phyloP scores from a whole-genome alignment of 2,888 invertebrate species.

The Malachius bipustulatus region DNA sequence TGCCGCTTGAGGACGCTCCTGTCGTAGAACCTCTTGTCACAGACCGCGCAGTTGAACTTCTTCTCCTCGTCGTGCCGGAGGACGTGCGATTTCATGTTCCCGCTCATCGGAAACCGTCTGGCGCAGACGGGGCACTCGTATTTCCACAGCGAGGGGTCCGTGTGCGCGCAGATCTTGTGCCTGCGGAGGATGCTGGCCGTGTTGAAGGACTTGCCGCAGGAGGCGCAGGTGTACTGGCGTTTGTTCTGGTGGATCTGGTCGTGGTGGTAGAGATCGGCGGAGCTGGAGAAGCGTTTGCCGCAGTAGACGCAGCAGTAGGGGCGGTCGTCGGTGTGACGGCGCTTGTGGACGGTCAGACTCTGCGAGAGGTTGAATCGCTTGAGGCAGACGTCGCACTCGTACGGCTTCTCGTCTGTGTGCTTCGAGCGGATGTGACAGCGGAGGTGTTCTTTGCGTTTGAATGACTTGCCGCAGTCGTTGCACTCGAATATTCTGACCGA shows the following conservation, averaged over 20 bases:
- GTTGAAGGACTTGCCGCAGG: slow-evolving; percentile 25
- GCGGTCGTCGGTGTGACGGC: slow-evolving; percentile 24
- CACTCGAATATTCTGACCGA: too few relatives aligned
- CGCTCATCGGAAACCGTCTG: slow-evolving; percentile 26
- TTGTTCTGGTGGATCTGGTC: slow-evolving; percentile 26
- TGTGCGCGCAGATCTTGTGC: slow-evolving; percentile 26
- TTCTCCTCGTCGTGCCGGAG: slow-evolving; percentile 30
- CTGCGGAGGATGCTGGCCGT: slow-evolving; percentile 25
- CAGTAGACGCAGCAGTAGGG: slow-evolving; percentile 28
- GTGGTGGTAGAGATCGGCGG: slow-evolving; percentile 24
- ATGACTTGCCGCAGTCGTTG: slow-evolving; percentile 24
- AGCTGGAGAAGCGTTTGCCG: slow-evolving; percentile 33
- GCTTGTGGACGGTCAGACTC: slow-evolving; percentile 23
- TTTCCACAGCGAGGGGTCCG: slow-evolving; percentile 27
- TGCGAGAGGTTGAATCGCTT: slow-evolving; percentile 24
- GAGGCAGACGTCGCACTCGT: slow-evolving; percentile 24
- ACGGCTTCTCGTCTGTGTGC: slow-evolving; percentile 27
- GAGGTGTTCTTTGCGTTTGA: slow-evolving; percentile 24
- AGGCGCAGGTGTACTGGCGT: slow-evolving; percentile 24
- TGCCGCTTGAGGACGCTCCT: slow-evolving; percentile 28
- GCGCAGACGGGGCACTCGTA: slow-evolving; percentile 23
- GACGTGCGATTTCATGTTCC: slow-evolving; percentile 26
- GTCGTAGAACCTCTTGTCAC: slow-evolving; percentile 33
- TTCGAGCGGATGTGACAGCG: slow-evolving; percentile 24
- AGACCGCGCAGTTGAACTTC: slow-evolving; percentile 26